Base-by-base conservation (phyloP, 2,113 vertebrate genomes). In the Galemys pyrenaicus region DNA sequence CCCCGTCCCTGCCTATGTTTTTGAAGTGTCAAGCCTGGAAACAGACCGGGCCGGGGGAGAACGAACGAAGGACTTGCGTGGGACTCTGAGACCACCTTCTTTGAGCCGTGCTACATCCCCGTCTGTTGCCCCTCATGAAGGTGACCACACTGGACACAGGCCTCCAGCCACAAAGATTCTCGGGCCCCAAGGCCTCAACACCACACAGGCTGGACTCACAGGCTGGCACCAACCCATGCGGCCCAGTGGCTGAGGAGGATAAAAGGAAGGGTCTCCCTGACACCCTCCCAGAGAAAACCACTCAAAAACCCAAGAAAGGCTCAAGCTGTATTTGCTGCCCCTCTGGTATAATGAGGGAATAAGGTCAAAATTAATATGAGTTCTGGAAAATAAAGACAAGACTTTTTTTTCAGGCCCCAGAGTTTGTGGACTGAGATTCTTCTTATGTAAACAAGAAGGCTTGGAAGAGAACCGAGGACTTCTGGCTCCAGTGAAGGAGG, bases 51-150 rank as follows among this genome's bases (percentile, higher is more conserved):
- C n/a, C 17, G 37, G 32, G 8, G 9, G 22, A 58, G 28, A 10
- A 6, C 37, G 10, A 28, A 41, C 16, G 58, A 37, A 16, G 3
- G 16, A 20, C 8, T 28, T 68, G 39, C 26, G 22, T 35, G 37
- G 10, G 15, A 20, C 13, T 65, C 60, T 22, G 24, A 46, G 37
- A 28, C 67, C 26, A 22, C 35, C 41, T 70, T 30, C 12, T 4
- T 15, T 2, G 37, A 64, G 26, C 5, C 22, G 9, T 1, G 0
- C 49, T 2, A 8, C 37, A 3, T 35, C 17, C 5, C 39, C 7
- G 0, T 24, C 56, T 39, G 62, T 20, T 79, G 10, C 56, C n/a
- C 46, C 60, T 60, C 4, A 2, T 12, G 19, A 54, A 68, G 37
- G 51, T 17, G 49, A 32, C 37, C 2, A 5, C 15, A 65, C 8